These are phyloP conservation scores for Chymomyza caudatula DNA, from an alignment of 2,888 invertebrate genomes.

Conservation along the genomic window DNA sequence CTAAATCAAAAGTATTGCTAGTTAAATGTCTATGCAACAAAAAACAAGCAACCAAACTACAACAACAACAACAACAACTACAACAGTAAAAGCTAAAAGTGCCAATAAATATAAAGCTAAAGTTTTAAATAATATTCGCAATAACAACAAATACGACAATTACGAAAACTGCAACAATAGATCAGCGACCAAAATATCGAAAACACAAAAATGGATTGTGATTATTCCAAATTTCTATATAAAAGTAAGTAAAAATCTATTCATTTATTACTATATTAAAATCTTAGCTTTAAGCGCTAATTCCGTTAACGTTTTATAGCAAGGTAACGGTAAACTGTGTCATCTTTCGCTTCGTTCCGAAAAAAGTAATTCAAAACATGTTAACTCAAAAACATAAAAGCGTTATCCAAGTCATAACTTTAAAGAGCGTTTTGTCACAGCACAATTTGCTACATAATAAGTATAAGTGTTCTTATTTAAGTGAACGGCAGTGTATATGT, in stretches of 20 bases:
- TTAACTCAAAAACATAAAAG: too few relatives aligned
- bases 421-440: too few relatives aligned
- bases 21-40: background rate
- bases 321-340: too few relatives aligned
- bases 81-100: conserved; percentile 6
- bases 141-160: conserved; percentile 9
- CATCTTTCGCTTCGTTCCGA: too few relatives aligned
- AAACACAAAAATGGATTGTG: conserved; percentile 50
- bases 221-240: conserved; percentile 63
- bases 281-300: too few relatives aligned
- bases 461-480: too few relatives aligned
- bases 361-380: too few relatives aligned
- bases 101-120: conserved; percentile 2
- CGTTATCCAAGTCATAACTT: too few relatives aligned
- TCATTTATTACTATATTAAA: background rate
- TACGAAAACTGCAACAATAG: background rate
- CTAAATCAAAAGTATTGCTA: background rate
- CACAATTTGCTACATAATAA: too few relatives aligned
- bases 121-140: conserved; percentile 4
- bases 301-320: too few relatives aligned
- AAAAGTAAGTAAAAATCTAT: conserved; percentile 53
- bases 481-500: too few relatives aligned
- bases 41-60: background rate
- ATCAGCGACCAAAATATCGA: background rate
- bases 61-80: conserved; percentile 17